Evolutionary conservation across 2,888 invertebrate species (phyloP).

Genomic region (Gryllus longicercus): DNA sequence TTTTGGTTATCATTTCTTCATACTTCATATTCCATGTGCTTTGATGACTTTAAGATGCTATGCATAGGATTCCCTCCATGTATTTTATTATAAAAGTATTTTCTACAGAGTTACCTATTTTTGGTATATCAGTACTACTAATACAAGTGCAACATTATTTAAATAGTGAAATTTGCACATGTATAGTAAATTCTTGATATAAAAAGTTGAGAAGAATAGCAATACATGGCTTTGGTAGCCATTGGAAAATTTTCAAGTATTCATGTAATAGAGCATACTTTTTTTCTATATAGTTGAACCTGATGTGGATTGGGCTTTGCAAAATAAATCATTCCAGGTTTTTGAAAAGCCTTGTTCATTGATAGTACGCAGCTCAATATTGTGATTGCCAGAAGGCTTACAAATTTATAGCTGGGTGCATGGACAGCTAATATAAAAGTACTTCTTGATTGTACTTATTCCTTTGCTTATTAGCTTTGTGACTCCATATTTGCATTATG

Average conservation of each 20-base stretch:
- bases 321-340: conserved; percentile 18
- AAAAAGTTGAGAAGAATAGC: background rate
- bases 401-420: background rate
- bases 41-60: conserved; percentile 25
- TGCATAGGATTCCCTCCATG: conserved; percentile 33
- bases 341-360: background rate
- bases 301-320: conserved; percentile 23
- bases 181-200: conserved; percentile 19
- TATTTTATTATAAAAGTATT: conserved; percentile 32
- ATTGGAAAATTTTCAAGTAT: conserved; percentile 12
- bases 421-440: background rate
- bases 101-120: conserved; percentile 36
- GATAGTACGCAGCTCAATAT: background rate
- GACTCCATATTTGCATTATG: background rate
- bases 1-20: conserved; percentile 12
- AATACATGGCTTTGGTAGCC: conserved; percentile 23
- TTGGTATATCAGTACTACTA: conserved; percentile 27
- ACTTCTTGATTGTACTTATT: conserved; percentile 4
- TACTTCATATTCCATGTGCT: conserved; percentile 19
- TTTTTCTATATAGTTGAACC: conserved; percentile 11
- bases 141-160: conserved; percentile 19
- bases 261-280: conserved; percentile 18
- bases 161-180: background rate
- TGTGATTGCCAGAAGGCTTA: conserved; percentile 18
- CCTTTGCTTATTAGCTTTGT: conserved; percentile 7